Evolutionary conservation across 2,797 vertebrate species (phyloP).

Genomic region (Syngnathus rostellatus): DNA sequence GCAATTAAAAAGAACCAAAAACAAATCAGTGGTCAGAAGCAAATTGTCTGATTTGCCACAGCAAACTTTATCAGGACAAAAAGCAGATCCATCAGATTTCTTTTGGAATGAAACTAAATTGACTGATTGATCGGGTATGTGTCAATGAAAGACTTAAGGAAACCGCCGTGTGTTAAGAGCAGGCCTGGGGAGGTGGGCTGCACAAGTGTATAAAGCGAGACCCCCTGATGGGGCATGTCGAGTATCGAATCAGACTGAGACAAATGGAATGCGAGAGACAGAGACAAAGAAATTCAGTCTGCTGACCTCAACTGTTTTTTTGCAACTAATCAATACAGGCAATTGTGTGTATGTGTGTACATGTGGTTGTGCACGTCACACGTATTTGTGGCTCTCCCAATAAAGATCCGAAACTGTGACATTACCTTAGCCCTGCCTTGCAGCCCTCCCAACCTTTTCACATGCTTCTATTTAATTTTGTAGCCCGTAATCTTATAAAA

Average conservation of each 20-base stretch:
- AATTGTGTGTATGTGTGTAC: slow-evolving; percentile 35
- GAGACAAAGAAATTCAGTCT: slow-evolving; percentile 63
- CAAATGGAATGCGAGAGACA: slow-evolving; percentile 66
- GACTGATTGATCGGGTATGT: slow-evolving; percentile 66
- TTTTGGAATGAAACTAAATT: slow-evolving; percentile 58
- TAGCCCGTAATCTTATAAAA: slow-evolving; percentile 49
- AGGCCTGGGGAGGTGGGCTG: slow-evolving; percentile 36
- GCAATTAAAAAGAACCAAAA: slow-evolving; percentile 12
- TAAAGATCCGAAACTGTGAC: slow-evolving; percentile 53
- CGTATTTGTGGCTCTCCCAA: slow-evolving; percentile 40
- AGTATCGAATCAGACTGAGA: slow-evolving; percentile 66
- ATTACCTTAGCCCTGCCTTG: slow-evolving; percentile 39
- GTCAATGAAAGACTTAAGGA: slow-evolving; percentile 61
- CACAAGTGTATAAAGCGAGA: slow-evolving; percentile 44
- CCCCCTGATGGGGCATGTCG: slow-evolving; percentile 50
- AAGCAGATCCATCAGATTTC: slow-evolving; percentile 55
- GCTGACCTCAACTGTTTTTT: slow-evolving; percentile 64
- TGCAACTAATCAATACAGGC: slow-evolving; percentile 55
- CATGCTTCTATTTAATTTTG: slow-evolving; percentile 33
- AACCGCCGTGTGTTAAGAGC: slow-evolving; percentile 31
- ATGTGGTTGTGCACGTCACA: slow-evolving; percentile 17
- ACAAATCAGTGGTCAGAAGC: slow-evolving; percentile 27
- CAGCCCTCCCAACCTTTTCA: slow-evolving; percentile 44
- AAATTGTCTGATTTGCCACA: slow-evolving; percentile 44
- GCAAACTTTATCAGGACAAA: slow-evolving; percentile 52